A percentile compares a stretch with the other conserved stretches of the same genome.
Conservation (phyloP, 2,113 vertebrate species). For the Daphoenositta chrysoptera region DNA sequence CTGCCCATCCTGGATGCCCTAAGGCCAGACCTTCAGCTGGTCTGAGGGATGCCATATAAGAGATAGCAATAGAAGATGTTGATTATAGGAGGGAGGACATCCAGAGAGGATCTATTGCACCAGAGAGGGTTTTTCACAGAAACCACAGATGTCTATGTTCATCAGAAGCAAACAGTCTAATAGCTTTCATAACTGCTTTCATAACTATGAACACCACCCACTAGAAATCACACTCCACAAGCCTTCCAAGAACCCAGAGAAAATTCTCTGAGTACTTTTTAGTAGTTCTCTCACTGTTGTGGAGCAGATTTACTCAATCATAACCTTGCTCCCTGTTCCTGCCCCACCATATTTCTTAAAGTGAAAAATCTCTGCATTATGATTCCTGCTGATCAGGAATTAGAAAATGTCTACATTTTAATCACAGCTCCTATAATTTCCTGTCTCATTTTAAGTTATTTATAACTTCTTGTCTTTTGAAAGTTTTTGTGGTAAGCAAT, state of each 20-base stretch:
- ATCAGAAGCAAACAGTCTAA: background rate
- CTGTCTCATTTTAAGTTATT: background rate
- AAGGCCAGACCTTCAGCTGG: background rate
- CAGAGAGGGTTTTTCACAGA: background rate
- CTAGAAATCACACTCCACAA: background rate
- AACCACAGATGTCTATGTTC: background rate
- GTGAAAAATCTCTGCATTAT: background rate
- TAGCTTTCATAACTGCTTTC: background rate
- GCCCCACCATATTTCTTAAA: background rate
- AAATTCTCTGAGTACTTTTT: background rate
- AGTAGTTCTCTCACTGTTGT: background rate
- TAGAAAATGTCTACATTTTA: background rate
- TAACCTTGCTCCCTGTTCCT: background rate
- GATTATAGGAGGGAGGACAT: background rate
- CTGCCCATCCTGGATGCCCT: no score
- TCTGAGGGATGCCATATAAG: background rate
- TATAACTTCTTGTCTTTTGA: background rate
- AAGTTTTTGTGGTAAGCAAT: background rate
- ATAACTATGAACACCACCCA: background rate
- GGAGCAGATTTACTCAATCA: background rate
- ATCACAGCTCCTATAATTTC: background rate
- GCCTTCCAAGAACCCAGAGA: background rate
- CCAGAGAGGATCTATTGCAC: background rate
- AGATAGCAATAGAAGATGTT: background rate
- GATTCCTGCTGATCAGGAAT: background rate